Conservation (phyloP, 2,888 invertebrate species). For the Zele albiditarsus region DNA sequence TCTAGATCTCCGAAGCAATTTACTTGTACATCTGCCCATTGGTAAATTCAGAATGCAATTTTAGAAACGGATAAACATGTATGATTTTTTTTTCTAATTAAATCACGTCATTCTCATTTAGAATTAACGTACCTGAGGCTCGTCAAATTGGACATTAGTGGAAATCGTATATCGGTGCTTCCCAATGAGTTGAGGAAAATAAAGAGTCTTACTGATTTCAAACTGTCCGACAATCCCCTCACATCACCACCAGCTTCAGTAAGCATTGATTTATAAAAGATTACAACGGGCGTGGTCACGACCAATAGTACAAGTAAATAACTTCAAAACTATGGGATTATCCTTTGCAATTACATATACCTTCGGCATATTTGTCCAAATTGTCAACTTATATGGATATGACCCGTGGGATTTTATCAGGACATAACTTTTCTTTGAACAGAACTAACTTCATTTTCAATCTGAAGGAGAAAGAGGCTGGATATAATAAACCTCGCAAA, state of each 20-base stretch:
- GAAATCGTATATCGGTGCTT: slow-evolving; percentile 90
- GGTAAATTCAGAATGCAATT: slow-evolving; percentile 75
- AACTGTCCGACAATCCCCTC: slow-evolving; percentile 91
- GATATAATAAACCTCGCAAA: too few species aligned
- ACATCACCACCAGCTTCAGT: slow-evolving; percentile 94
- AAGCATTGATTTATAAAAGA: slow-evolving; percentile 71
- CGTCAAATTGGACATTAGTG: slow-evolving; percentile 90
- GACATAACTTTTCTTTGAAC: too few species aligned
- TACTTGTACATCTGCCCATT: slow-evolving; percentile 89
- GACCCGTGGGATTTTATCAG: too few species aligned
- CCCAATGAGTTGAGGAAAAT: slow-evolving; percentile 92
- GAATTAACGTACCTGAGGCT: slow-evolving; percentile 91
- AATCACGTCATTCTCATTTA: slow-evolving; percentile 66
- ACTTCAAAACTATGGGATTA: too few species aligned
- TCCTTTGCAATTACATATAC: too few species aligned
- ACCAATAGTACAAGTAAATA: too few species aligned
- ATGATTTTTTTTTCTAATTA: not conserved
- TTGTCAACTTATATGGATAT: too few species aligned
- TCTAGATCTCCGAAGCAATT: slow-evolving; percentile 89
- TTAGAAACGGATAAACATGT: slow-evolving; percentile 4
- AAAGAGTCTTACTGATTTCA: slow-evolving; percentile 86
- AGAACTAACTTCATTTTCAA: too few species aligned
- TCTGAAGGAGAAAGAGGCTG: too few species aligned
- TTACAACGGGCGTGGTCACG: too few species aligned
- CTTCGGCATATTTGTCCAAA: too few species aligned